Evolutionary conservation across 2,888 invertebrate genomes (phyloP), one percentile per base, ranked within the genome.

Genomic region (Fabriciana adippe): DNA sequence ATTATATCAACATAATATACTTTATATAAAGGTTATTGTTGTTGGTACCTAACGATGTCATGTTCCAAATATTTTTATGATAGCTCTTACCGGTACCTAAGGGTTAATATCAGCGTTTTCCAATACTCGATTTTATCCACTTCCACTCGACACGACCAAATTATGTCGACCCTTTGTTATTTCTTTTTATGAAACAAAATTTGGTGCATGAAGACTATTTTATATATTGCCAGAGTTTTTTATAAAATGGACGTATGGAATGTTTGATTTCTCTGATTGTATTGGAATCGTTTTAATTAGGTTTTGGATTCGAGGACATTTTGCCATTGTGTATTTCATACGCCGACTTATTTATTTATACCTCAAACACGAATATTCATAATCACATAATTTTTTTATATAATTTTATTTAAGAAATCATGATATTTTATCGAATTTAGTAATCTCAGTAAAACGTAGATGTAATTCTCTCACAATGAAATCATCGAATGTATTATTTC

Each of bases 221-320:
- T 54, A 6, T 41, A 6, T 14, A 50, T 21, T 6, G 2, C 13
- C n/a, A 55, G 6, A 11, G 66, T n/a, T 14, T 59, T 18, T 13
- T 15, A 41, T 66, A 55, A 14, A 55, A 3, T 61, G 60, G 66
- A n/a, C 50, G n/a, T 8, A 11, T 60, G n/a, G n/a, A 18, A 54
- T 55, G 18, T 66, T 66, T 41, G 48, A 61, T 60, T 60, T 54
- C 53, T 47, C 31, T 54, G 31, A 65, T 54, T 66, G 59, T 66
- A 48, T 54, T 66, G 47, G 47, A 60, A 54, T 54, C n/a, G 31
- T 54, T 51, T 54, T 51, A 54, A 59, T 60, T 60, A 18, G 14
- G 41, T 60, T 35, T 35, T 64, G 31, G 48, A 54, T 48, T 55
- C 59, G 54, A 51, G 53, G 53, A 47, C 47, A 21, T 66, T 60